Conservation (phyloP, 2,797 vertebrate species). For the Gorsachius magnificus region DNA sequence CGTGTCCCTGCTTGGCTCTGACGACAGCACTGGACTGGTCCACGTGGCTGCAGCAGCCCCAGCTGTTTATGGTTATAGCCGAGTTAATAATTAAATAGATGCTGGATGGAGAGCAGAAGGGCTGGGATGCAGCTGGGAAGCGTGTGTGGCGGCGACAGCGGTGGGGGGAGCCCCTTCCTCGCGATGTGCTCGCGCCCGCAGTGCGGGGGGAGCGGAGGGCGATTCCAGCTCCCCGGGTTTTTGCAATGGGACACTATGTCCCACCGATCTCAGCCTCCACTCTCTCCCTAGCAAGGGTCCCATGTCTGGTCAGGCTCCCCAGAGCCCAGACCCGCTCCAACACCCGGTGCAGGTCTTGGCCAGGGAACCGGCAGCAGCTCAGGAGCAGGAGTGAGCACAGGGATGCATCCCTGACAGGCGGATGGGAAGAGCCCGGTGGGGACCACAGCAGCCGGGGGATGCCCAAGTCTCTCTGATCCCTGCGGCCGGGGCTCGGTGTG, state of each 20-base stretch:
- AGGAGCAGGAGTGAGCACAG: not conserved
- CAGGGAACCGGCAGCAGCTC: not conserved
- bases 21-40: constrained; percentile 59
- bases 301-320: not conserved
- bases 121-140: constrained; percentile 62
- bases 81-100: constrained; percentile 73
- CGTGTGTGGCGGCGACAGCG: not conserved
- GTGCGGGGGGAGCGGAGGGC: rapidly evolving
- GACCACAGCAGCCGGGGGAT: rapidly evolving
- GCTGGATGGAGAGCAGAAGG: constrained; percentile 65
- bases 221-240: not conserved
- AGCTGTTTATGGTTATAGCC: constrained; percentile 66
- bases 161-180: constrained; percentile 14
- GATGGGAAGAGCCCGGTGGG: rapidly evolving
- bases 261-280: not conserved
- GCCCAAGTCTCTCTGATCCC: not conserved
- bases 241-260: not conserved
- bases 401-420: rapidly evolving
- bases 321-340: not conserved
- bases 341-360: not conserved
- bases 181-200: rapidly evolving
- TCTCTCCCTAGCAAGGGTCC: not conserved
- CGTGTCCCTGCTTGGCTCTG: constrained; percentile 58
- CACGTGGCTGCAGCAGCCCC: constrained; percentile 65
- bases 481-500: rapidly evolving